Evolutionary conservation across 2,113 vertebrate species (phyloP).

Genomic region (Corynorhinus townsendii): DNA sequence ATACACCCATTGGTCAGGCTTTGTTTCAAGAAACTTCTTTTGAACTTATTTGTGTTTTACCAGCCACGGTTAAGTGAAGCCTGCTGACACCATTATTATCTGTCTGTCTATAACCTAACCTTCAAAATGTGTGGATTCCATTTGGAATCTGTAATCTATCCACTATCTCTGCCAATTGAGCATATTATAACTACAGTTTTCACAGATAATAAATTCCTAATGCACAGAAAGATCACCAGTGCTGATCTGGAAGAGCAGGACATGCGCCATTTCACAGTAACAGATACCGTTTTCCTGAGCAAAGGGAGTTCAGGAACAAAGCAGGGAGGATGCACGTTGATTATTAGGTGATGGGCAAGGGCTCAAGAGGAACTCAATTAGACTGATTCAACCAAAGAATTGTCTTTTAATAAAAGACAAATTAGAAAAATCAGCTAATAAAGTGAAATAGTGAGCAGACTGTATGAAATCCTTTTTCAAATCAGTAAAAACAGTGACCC

Average conservation of each 20-base stretch:
- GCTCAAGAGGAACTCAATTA: background rate
- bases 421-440: background rate
- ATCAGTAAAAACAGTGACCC: background rate
- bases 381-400: background rate
- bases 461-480: background rate
- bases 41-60: constrained; percentile 20
- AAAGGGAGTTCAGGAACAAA: background rate
- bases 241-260: background rate
- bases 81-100: background rate
- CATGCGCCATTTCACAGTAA: background rate
- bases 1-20: background rate
- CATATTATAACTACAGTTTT: background rate
- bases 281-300: background rate
- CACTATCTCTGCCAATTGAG: background rate
- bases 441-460: background rate
- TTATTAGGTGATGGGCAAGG: background rate
- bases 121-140: constrained; percentile 25
- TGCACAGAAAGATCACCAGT: background rate
- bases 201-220: constrained; percentile 24
- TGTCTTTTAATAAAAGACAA: background rate
- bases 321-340: background rate
- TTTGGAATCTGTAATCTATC: constrained; percentile 4
- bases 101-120: background rate
- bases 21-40: background rate
- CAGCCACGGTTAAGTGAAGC: background rate